Evolutionary conservation across 2,797 vertebrate species (phyloP), one percentile per base, ranked within the genome.

Genomic region (Rhodeus uyekii): DNA sequence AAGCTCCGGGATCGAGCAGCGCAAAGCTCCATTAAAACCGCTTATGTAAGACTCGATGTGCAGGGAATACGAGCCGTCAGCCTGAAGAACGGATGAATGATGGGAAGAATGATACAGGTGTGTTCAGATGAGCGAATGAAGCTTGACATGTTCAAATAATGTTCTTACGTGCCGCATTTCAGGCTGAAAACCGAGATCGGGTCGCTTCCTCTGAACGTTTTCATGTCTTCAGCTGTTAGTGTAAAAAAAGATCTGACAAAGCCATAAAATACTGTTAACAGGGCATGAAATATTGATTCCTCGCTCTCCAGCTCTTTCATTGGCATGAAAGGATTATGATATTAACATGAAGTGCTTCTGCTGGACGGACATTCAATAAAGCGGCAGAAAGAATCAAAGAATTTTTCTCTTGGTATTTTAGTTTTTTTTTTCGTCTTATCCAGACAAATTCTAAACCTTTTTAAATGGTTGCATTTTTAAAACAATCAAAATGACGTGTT

Each of bases 1-100:
- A 89, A 91, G 90, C 86, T 71, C 55, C 53, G 38, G 55, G 74
- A 38, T 76, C 92, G 91, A 7, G 32, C 24, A 61, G 36, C 3
- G 6, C 16, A 44, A 8, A 61, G 55, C 74, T 61, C 38, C 38
- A 32, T 61, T 61, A 76, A 75, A 76, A 29, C 55, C 13, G 38
- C 74, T 76, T 76, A 61, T 76, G 38, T 76, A 61, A 76, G 74
- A n/a, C 74, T 61, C 10, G 5, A 44, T 61, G 24, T 61, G 74
- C 16, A 61, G 36, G 55, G 74, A 76, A 76, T 8, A 76, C 55
- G 44, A 60, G 55, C 55, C 61, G 74, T 61, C 55, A 76, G 55
- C 55, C 53, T 29, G 38, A 76, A 42, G 16, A 60, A 27, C 50
- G 27, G 72, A 58, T 74, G 72, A 39, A 74, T 58, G 72, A 74